These are phyloP conservation scores for Periophthalmodon schlosseri DNA, from an alignment of 2,113 vertebrate genomes.

Conservation along the genomic window DNA sequence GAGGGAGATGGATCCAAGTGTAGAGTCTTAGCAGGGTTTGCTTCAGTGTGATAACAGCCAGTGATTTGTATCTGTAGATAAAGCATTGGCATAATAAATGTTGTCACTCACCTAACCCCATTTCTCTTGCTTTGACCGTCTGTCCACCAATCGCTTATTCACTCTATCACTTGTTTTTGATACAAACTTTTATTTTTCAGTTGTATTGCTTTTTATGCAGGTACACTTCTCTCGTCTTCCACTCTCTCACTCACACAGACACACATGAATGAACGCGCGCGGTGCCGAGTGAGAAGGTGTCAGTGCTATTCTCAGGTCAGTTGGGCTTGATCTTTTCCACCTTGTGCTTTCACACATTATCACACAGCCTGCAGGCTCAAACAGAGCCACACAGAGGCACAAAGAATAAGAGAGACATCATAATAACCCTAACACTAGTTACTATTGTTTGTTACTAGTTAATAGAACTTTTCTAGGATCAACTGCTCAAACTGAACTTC, in stretches of 20 bases:
- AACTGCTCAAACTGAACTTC: constrained; percentile 12
- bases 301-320: constrained; percentile 71
- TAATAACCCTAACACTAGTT: constrained; percentile 1
- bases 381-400: constrained; percentile 27
- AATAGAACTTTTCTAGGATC: constrained; percentile 2
- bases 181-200: constrained; percentile 25
- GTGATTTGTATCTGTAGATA: constrained; percentile 79
- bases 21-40: constrained; percentile 65
- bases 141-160: constrained; percentile 30
- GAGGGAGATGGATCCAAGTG: constrained; percentile 69
- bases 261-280: constrained; percentile 22
- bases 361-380: constrained; percentile 59
- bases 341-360: constrained; percentile 74
- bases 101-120: constrained; percentile 62
- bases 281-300: constrained; percentile 65
- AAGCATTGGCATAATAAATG: constrained; percentile 75
- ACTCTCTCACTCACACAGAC: constrained; percentile 1
- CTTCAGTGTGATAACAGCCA: constrained; percentile 72
- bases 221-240: constrained; percentile 8
- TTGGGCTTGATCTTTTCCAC: constrained; percentile 74
- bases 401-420: constrained; percentile 4
- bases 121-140: constrained; percentile 41
- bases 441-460: neutral
- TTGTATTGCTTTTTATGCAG: neutral
- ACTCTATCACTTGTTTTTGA: neutral